Evolutionary conservation across 2,113 vertebrate genomes (phyloP), one percentile per base, ranked within the genome.

Genomic region (Bujurquina vittata): DNA sequence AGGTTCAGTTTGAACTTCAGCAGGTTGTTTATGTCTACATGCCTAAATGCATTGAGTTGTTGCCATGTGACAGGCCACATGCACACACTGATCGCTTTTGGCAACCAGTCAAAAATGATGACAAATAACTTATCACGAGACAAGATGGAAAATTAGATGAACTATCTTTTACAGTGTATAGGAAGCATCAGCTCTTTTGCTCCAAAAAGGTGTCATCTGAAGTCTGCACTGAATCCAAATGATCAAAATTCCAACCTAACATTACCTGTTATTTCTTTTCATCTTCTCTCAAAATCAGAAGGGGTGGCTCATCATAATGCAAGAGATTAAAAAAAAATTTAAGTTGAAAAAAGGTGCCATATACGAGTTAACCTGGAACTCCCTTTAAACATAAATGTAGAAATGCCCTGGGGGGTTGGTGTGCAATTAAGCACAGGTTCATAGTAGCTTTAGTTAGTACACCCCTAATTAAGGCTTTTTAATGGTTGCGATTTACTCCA

Each of bases 231-330:
- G 26, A 23, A 59, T 67, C 3, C 5, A 29, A 74, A 74, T 23
- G 12, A 10, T 55, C 10, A 14, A n/a, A 54, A 58, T 83, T 88
- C 79, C 23, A 26, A 62, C 37, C 55, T 46, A 33, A 40, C 63
- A 49, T 69, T 31, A 69, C 9, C 43, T 69, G 15, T 26, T 69
- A 43, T 29, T 69, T 87, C 72, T 61, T 79, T 82, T 83, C 77
- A 83, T 75, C 61, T 84, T 22, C 40, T 88, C 54, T 54, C n/a
- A 55, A 62, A 65, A 54, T 84, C 61, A 84, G 81, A 85, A 63
- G 79, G 84, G 8, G 15, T 37, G 35, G 9, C 2, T 9, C 5
- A 15, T 49, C 46, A 17, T 49, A 17, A 46, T 1, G 4, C 43
- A 46, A 14, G 5, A 46, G 4, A 46, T 15, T 10, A 5, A 46